Conservation (phyloP, 2,888 invertebrate species). For the Leucophenga maculata region DNA sequence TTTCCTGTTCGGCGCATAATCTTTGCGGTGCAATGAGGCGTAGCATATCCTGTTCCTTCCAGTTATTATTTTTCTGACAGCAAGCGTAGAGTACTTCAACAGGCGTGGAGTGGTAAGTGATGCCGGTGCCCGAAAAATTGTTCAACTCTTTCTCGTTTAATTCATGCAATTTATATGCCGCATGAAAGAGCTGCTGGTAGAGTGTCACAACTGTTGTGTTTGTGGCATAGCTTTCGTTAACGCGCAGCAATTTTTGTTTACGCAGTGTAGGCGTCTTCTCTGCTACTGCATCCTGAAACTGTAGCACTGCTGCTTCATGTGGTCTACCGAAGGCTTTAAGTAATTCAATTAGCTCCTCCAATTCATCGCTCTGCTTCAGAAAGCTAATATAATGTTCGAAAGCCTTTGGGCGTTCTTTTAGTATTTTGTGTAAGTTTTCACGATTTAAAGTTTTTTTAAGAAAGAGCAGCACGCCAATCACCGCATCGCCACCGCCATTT, state of each 20-base stretch:
- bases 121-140: conserved; percentile 40
- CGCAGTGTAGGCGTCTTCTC: conserved; percentile 63
- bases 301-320: conserved; percentile 77
- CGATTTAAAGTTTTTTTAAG: conserved; percentile 82
- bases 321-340: conserved; percentile 81
- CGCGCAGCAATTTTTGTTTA: conserved; percentile 58
- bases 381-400: conserved; percentile 83
- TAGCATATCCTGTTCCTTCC: conserved; percentile 66
- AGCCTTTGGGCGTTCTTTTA: conserved; percentile 81
- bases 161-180: conserved; percentile 59
- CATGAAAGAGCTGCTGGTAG: conserved; percentile 65
- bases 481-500: conserved; percentile 84
- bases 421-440: conserved; percentile 79
- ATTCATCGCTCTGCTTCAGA: conserved; percentile 77
- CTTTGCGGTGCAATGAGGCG: conserved; percentile 63
- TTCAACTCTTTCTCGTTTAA: conserved; percentile 56
- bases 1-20: conserved; percentile 71
- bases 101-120: conserved; percentile 58
- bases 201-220: conserved; percentile 52
- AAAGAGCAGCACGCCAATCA: conserved; percentile 79
- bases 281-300: conserved; percentile 69
- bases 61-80: conserved; percentile 66
- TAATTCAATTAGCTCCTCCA: conserved; percentile 79
- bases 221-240: conserved; percentile 53
- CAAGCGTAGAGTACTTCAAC: conserved; percentile 67